Evolutionary conservation across 2,888 invertebrate species (phyloP), one percentile per base, ranked within the genome.

Genomic region (Dolomedes plantarius): DNA sequence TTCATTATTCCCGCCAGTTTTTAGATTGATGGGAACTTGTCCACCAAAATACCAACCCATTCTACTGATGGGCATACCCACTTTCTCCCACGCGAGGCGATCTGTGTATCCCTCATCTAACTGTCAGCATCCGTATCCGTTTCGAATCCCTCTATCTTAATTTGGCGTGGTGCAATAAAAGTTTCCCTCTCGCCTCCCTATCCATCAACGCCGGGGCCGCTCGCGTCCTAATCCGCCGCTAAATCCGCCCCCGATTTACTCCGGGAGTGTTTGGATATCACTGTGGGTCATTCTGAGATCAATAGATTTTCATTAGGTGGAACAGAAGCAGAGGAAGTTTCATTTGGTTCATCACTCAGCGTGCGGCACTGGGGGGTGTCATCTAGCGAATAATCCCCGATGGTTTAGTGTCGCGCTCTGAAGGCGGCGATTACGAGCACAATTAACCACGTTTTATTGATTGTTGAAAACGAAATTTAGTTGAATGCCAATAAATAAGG

Each of bases 401-500:
- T 31, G 75, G 56, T 56, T 31, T 29, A 64, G 64, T 64, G 50
- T 72, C 76, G 27, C 50, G 32, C 23, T 31, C 16, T 28, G 27
- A 67, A 67, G 46, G 46, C 27, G 64, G 65, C 67, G 83, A 85
- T 85, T 85, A 85, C 72, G 77, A 73, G 77, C 77, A 77, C 83
- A 85, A 85, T 85, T 85, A 85, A 85, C 83, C 77, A 72, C 73
- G 50, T 73, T 85, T 85, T 85, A 85, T 85, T 85, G 83, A 85
- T 85, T 85, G 83, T 85, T 77, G 32, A 73, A 56, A n/a, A 76
- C 31, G 83, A 85, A 85, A 85, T 85, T 85, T 77, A 85, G 83
- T 68, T 73, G 83, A 77, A 76, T 72, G 50, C 19, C 31, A 56
- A 19, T 56, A 7, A 11, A 13, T 41, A 9, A 16, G 82, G 82